phyloP scores from a whole-genome alignment of 2,113 vertebrate species.

The Planiliza haematocheilus region DNA sequence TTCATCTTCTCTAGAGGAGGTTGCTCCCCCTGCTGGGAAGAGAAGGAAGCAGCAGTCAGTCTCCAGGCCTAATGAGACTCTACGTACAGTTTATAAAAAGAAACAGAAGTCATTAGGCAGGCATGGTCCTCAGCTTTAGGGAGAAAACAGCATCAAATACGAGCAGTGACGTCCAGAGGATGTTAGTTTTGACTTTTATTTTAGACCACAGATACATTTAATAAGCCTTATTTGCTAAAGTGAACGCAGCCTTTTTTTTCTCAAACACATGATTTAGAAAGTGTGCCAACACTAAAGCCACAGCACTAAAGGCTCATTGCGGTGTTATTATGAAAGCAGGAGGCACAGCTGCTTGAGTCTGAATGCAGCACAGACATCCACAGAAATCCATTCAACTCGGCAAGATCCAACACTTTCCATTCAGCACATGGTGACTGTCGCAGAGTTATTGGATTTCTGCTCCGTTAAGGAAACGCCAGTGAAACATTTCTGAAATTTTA shows the following conservation, averaged over 20 bases:
- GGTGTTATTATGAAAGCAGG: constrained; percentile 10
- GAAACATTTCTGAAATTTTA: constrained; percentile 19
- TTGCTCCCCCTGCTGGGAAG: constrained; percentile 82
- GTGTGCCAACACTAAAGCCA: neutral
- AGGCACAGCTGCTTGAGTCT: constrained; percentile 9
- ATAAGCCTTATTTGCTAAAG: neutral
- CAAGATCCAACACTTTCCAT: constrained; percentile 33
- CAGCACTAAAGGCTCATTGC: constrained; percentile 6
- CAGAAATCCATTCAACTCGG: constrained; percentile 18
- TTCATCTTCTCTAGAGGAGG: constrained; percentile 86
- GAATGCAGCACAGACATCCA: neutral
- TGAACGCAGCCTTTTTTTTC: constrained; percentile 1
- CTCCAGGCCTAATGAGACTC: neutral
- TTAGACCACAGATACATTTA: neutral
- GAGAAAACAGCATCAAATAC: neutral
- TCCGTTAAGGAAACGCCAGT: constrained; percentile 38
- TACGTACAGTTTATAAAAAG: neutral
- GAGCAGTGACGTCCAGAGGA: neutral
- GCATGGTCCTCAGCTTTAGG: neutral
- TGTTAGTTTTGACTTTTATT: neutral
- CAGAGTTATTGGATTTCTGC: constrained; percentile 50
- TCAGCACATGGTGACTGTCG: constrained; percentile 43
- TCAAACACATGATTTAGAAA: neutral
- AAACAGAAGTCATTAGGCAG: neutral
- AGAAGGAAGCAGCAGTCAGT: constrained; percentile 23